These are phyloP conservation scores for Andrena cerasifolii DNA, from an alignment of 1,140 invertebrate species.

Conservation along the genomic window DNA sequence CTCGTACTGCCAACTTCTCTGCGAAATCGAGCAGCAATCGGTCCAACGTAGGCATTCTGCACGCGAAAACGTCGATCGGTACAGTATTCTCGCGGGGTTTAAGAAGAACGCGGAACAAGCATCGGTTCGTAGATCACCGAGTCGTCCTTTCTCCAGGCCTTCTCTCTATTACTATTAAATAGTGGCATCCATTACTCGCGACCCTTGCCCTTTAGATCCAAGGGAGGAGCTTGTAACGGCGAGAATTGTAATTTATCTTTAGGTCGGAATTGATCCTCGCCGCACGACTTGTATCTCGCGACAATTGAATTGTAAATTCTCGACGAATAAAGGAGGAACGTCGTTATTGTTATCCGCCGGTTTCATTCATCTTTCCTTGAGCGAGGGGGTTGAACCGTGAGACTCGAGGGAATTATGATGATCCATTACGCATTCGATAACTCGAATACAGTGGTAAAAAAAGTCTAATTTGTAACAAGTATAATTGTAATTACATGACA, in stretches of 20 bases:
- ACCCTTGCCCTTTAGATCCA: not conserved
- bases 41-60: not conserved
- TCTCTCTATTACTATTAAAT: constrained; percentile 13
- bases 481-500: no score
- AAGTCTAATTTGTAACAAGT: no score
- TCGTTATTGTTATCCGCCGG: constrained; percentile 14
- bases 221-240: not conserved
- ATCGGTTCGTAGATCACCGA: not conserved
- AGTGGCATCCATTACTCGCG: not conserved
- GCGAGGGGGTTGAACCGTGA: no score
- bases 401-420: no score
- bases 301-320: constrained; percentile 29
- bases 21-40: not conserved
- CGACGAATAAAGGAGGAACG: constrained; percentile 29
- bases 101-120: not conserved
- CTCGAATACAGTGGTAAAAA: no score
- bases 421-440: no score
- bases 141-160: not conserved
- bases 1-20: constrained; percentile 34
- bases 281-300: constrained; percentile 16
- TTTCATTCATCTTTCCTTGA: not conserved
- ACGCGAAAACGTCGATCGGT: not conserved
- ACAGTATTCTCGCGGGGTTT: no score
- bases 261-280: not conserved
- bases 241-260: constrained; percentile 10